Percentiles rank a stretch among this genome's conserved stretches.
Evolutionary conservation across 1,140 invertebrate species (phyloP).

Genomic region (Zaprionus tsacasi): DNA sequence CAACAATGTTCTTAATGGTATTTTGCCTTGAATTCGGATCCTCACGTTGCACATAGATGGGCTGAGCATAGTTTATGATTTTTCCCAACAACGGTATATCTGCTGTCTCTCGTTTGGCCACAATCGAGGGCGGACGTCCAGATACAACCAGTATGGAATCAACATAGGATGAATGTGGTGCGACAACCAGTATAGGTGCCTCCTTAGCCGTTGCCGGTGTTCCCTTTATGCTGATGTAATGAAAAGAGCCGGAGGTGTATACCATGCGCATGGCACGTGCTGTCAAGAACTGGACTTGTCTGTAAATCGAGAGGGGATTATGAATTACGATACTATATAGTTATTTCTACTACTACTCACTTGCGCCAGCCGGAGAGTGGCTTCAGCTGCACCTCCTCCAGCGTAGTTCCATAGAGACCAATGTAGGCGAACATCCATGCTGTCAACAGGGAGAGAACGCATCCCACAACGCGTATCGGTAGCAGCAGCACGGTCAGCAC

Average conservation of each 20-base stretch:
- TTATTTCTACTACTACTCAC: conserved; percentile 85
- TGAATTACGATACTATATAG: not conserved
- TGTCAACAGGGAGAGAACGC: conserved; percentile 89
- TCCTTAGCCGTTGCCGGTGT: conserved; percentile 87
- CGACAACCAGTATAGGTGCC: conserved; percentile 93
- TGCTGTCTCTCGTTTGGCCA: conserved; percentile 93
- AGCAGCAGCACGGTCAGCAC: conserved; percentile 91
- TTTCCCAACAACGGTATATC: conserved; percentile 94
- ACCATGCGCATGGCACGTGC: conserved; percentile 87
- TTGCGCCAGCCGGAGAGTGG: conserved; percentile 93
- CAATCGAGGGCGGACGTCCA: conserved; percentile 93
- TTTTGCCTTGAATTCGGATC: conserved; percentile 96
- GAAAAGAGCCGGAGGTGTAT: conserved; percentile 92
- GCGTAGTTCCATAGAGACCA: conserved; percentile 90
- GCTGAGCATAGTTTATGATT: conserved; percentile 97
- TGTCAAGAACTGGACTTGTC: conserved; percentile 65
- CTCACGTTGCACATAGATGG: conserved; percentile 96
- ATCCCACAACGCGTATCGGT: conserved; percentile 90
- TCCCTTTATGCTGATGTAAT: conserved; percentile 89
- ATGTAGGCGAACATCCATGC: conserved; percentile 93
- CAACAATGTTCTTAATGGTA: conserved; percentile 95
- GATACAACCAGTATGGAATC: conserved; percentile 93
- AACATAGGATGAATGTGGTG: conserved; percentile 96
- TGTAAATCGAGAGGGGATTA: conserved; percentile 16
- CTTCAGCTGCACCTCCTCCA: conserved; percentile 89